Conservation (phyloP, 2,797 vertebrate genomes). For the Pelobates cultripes region DNA sequence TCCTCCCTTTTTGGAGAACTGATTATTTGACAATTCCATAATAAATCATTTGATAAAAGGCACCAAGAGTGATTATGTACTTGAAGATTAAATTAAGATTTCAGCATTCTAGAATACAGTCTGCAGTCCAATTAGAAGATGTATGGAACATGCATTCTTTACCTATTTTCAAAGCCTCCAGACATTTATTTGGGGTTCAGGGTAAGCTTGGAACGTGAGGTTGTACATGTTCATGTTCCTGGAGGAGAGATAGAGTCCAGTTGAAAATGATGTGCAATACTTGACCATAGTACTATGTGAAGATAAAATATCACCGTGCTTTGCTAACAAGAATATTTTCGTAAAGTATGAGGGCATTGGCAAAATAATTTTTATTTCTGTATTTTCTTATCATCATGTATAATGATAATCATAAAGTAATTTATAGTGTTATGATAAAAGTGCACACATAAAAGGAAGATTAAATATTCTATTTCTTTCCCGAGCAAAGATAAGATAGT, state of each 20-base stretch:
- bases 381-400: background rate
- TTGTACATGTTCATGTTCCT: background rate
- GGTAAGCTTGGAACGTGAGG: conserved; percentile 1
- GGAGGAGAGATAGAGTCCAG: background rate
- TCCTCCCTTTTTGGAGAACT: conserved; percentile 13
- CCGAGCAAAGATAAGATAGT: background rate
- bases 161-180: background rate
- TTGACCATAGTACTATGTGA: background rate
- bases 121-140: background rate
- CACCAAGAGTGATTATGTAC: conserved; percentile 7
- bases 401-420: background rate
- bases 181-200: conserved; percentile 8
- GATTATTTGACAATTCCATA: conserved; percentile 15
- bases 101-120: conserved; percentile 1
- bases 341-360: background rate
- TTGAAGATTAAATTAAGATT: conserved; percentile 3
- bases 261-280: background rate
- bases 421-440: conserved; percentile 7
- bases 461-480: background rate
- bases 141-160: conserved; percentile 2
- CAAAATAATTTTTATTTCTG: background rate
- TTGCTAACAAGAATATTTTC: background rate
- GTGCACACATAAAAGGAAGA: background rate
- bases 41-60: conserved; percentile 33
- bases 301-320: background rate